Conservation (phyloP, 2,113 vertebrate genomes). For the Sphaerodactylus townsendi region DNA sequence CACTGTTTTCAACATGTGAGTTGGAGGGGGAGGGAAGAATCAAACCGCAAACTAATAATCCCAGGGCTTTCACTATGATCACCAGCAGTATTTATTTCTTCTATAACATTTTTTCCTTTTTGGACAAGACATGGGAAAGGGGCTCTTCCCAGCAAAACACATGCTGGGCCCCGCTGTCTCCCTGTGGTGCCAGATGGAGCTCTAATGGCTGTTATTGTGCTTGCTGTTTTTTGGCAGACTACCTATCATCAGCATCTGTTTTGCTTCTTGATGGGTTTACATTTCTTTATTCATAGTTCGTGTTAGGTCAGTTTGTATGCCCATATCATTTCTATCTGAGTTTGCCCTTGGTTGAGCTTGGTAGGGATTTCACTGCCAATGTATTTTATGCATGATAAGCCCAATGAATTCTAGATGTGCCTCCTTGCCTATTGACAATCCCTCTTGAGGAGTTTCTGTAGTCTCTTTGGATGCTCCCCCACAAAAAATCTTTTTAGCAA, state of each 20-base stretch:
- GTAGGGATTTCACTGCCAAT: neutral
- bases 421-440: neutral
- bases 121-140: neutral
- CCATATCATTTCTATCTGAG: rapidly evolving
- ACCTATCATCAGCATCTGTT: neutral
- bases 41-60: neutral
- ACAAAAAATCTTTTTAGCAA: neutral
- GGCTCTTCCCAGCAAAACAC: neutral
- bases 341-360: neutral
- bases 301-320: neutral
- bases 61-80: neutral
- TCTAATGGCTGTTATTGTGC: neutral
- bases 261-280: neutral
- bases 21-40: neutral
- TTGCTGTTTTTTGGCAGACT: neutral
- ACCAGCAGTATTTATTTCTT: neutral
- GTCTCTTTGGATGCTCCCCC: neutral
- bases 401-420: neutral
- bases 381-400: neutral
- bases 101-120: neutral
- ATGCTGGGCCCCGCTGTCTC: neutral
- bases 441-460: neutral
- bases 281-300: constrained; percentile 9
- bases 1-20: neutral
- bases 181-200: neutral